Base-by-base conservation (phyloP, 2,797 vertebrate species). In the Danionella dracula region DNA sequence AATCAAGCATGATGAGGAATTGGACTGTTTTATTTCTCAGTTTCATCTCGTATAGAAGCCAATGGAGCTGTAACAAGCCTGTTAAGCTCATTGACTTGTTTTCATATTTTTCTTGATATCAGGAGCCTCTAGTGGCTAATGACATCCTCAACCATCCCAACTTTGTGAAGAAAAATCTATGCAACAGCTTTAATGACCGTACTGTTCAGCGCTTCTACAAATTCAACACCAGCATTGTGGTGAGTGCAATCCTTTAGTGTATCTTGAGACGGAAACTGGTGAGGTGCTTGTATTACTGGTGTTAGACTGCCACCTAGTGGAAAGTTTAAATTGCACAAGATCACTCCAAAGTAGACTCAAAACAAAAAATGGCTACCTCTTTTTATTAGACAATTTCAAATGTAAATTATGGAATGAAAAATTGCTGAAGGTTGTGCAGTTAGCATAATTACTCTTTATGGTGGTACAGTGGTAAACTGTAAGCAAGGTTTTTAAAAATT, bases 61-160 rank as follows among this genome's bases (percentile, higher is more conserved):
- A 8, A 32, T 40, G 1, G 21, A 53, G 20, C 48, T 15, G 12
- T 12, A 29, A 41, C 27, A 5, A 48, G 1, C 13, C 4, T 31
- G 6, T 9, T 40, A 2, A 37, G 11, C 17, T 19, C 8, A 5
- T 12, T n/a, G 1, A 23, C 11, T 48, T 61, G 1, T 16, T 29
- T 9, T 38, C 15, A 35, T 41, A 51, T 19, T 50, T 37, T 15
- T 10, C 21, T 13, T 21, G 44, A 11, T 2, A 35, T 42, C 8
- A 98, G 96, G 97, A 99, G 79, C 96, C 97, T 0, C 82, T 99
- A 75, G 96, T 99, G 9, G 97, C 97, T 4, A 99, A 99, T 0
- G 97, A 99, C 75, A 98, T 99, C 79, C 85, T 99, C 56, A 99
- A 98, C 78, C 97, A 99, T 71, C 96, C 97, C 6, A 96, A 98